phyloP scores from a whole-genome alignment of 2,797 vertebrate genomes.

The Sebastes vulpes region DNA sequence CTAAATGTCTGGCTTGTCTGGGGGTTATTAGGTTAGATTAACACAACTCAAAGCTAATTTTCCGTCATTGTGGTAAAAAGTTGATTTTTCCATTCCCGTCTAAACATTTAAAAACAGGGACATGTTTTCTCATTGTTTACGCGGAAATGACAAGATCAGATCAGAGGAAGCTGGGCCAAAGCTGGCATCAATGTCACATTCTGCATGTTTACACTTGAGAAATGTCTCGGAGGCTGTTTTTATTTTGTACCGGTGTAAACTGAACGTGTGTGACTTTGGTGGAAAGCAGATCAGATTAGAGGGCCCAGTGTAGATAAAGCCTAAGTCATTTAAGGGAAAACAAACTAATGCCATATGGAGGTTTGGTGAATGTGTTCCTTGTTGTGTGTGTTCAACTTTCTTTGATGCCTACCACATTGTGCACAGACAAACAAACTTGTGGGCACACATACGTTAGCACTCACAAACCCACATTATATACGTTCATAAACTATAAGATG shows the following conservation, averaged over 20 bases:
- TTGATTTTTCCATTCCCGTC: background rate
- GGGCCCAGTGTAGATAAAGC: slow-evolving; percentile 57
- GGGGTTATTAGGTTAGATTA: slow-evolving; percentile 30
- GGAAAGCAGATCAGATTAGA: slow-evolving; percentile 58
- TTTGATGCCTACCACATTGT: slow-evolving; percentile 56
- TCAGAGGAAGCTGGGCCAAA: slow-evolving; percentile 18
- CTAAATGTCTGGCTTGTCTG: slow-evolving; percentile 31
- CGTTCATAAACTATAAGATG: slow-evolving; percentile 6
- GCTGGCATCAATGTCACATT: slow-evolving; percentile 13
- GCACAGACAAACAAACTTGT: slow-evolving; percentile 28
- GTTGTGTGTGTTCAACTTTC: slow-evolving; percentile 25
- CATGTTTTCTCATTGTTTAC: slow-evolving; percentile 44
- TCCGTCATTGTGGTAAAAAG: background rate
- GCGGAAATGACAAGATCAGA: slow-evolving; percentile 43
- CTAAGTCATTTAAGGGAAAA: slow-evolving; percentile 47
- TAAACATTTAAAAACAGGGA: slow-evolving; percentile 24
- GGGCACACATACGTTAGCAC: background rate
- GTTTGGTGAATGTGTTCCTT: slow-evolving; percentile 41
- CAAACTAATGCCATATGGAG: slow-evolving; percentile 65
- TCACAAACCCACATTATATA: background rate
- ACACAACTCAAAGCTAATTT: slow-evolving; percentile 20
- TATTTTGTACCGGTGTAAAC: slow-evolving; percentile 36
- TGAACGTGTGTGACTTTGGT: slow-evolving; percentile 50
- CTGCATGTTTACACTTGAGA: slow-evolving; percentile 47
- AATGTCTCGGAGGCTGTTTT: slow-evolving; percentile 35